Evolutionary conservation across 1,140 invertebrate species (phyloP), one percentile per base, ranked within the genome.

Genomic region (Drosophila seguyi): DNA sequence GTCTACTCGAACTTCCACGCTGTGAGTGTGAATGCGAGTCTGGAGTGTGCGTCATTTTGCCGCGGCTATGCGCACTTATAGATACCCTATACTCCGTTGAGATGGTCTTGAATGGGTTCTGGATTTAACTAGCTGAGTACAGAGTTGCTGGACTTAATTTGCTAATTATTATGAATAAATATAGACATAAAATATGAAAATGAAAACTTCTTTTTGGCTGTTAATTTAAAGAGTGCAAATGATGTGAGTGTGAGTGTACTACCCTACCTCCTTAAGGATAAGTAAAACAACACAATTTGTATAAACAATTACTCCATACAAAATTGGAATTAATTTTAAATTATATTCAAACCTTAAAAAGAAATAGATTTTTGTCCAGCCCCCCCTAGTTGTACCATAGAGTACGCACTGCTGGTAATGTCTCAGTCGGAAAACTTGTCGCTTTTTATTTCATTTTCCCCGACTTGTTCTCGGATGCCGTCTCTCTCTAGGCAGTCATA

Each of bases 401-500:
- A 34, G 31, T 34, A 11, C 31, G 31, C 31, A 2, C 7, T 65
- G 45, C 57, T 65, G 25, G 14, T 45, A 58, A 67, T 34, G 14
- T 18, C 7, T n/a, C 7, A 60, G 61, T 63, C 34, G 50, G 52
- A 31, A 57, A 62, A 39, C 59, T 16, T 3, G 14, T 38, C n/a
- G 38, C 39, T 48, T 67, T 60, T 86, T 81, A 60, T 71, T 75
- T 22, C 20, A 55, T 63, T 72, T 80, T 59, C 58, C 73, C 74
- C 69, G 75, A 82, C 79, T 87, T 75, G 83, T 82, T 82, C 76
- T 87, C 50, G 18, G 65, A 59, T 68, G 73, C 57, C 58, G 22
- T 14, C 42, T 65, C 73, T 47, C 45, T 60, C 65, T n/a, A n/a
- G 55, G 36, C 45, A 44, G 34, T 57, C 45, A 52, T 42, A 68